Evolutionary conservation across 2,797 vertebrate species (phyloP).

Genomic region (Masticophis lateralis): DNA sequence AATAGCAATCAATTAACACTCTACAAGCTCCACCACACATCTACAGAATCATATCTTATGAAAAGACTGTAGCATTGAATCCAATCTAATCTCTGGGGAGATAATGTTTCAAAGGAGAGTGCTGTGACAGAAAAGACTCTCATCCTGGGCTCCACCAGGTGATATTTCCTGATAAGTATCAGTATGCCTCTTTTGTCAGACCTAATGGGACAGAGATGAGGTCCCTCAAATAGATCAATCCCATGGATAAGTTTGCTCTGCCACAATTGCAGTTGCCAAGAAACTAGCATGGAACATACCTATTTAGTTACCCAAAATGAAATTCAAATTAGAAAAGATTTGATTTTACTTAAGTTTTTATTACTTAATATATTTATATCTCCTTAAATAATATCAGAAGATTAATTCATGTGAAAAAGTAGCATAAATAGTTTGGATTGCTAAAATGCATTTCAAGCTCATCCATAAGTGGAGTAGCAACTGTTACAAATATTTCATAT

Average conservation of each 20-base stretch:
- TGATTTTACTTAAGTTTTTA: not conserved
- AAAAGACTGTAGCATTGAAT: not conserved
- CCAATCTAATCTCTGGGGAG: not conserved
- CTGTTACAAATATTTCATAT: not conserved
- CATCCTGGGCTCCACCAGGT: not conserved
- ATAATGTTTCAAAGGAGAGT: not conserved
- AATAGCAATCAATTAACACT: not conserved
- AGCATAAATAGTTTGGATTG: not conserved
- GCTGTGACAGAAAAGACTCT: not conserved
- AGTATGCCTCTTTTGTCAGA: not conserved
- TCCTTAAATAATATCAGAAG: not conserved
- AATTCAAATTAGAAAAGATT: not conserved
- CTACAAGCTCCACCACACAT: not conserved
- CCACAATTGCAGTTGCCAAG: not conserved
- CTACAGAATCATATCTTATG: not conserved
- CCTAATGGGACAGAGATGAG: not conserved
- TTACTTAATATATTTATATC: not conserved
- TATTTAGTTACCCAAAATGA: not conserved
- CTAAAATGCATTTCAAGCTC: not conserved
- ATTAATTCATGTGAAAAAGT: not conserved
- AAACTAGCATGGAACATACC: not conserved
- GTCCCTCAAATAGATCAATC: not conserved
- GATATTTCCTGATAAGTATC: not conserved
- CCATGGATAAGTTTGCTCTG: not conserved
- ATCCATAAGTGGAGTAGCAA: not conserved